Evolutionary conservation across 2,797 vertebrate species (phyloP).

Genomic region (Sebastolobus altivelis): DNA sequence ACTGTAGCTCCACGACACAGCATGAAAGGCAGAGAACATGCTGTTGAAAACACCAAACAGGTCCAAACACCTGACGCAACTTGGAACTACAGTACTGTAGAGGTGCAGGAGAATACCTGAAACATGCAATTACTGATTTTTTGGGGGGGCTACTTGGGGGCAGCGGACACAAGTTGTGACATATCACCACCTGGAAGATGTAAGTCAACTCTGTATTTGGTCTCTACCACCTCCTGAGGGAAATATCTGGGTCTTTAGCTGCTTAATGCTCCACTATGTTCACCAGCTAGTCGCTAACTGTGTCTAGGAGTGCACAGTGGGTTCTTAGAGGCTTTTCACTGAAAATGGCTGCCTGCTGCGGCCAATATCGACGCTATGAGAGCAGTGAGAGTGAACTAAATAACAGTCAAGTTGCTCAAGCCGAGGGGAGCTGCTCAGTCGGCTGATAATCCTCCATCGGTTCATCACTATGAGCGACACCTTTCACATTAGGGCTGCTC

Average conservation of each 20-base stretch:
- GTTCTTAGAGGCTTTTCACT: neutral
- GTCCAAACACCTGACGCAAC: neutral
- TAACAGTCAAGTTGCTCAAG: neutral
- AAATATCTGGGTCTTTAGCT: neutral
- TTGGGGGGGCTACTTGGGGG: neutral
- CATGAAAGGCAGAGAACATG: neutral
- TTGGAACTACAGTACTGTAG: neutral
- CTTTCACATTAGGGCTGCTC: no score
- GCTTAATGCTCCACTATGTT: neutral
- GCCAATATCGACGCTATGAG: neutral
- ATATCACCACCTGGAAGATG: neutral
- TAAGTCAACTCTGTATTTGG: neutral
- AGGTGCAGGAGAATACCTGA: neutral
- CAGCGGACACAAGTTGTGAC: neutral
- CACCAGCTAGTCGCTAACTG: neutral
- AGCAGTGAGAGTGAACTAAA: neutral
- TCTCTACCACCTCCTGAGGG: neutral
- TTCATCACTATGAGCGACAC: neutral
- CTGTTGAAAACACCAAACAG: neutral
- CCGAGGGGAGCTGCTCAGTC: neutral
- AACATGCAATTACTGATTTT: neutral
- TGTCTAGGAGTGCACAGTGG: neutral
- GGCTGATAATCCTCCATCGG: neutral
- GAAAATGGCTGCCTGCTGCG: accelerated
- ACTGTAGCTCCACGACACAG: neutral